Percentiles rank a stretch among this genome's conserved stretches.
phyloP scores from a whole-genome alignment of 2,113 vertebrate species.

The Accipiter cooperii region DNA sequence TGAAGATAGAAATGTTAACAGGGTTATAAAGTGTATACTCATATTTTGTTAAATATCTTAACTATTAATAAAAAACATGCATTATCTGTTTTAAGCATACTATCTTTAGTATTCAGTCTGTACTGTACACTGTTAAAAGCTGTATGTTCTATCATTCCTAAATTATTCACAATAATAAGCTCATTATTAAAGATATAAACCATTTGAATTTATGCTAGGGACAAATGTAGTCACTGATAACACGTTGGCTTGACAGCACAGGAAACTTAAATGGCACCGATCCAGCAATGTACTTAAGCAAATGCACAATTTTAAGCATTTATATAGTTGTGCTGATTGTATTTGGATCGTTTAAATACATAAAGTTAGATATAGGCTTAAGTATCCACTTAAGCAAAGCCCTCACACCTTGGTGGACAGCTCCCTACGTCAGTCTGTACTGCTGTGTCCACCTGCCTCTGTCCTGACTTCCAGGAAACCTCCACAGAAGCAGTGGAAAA shows the following conservation, averaged over 20 bases:
- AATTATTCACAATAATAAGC: neutral
- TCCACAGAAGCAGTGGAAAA: no score
- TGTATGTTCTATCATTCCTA: neutral
- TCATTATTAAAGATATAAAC: neutral
- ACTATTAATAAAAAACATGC: neutral
- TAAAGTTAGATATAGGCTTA: rapidly evolving
- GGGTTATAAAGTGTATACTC: neutral
- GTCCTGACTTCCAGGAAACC: neutral
- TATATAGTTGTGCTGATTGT: rapidly evolving
- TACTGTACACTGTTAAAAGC: neutral
- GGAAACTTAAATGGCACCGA: neutral
- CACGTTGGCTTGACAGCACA: neutral
- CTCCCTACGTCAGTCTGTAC: rapidly evolving
- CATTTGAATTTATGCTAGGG: neutral
- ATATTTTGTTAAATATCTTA: neutral
- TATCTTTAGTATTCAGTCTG: neutral
- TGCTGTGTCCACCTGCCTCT: rapidly evolving
- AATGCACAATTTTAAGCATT: neutral
- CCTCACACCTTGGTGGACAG: rapidly evolving
- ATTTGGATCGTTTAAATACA: no score
- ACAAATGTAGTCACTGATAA: neutral
- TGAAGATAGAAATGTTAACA: neutral
- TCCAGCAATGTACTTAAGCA: neutral
- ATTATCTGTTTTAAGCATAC: neutral
- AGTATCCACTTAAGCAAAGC: neutral